A percentile compares a stretch with the other conserved stretches of the same genome.
Evolutionary conservation across 2,113 vertebrate species (phyloP).

Genomic region (Phycodurus eques): DNA sequence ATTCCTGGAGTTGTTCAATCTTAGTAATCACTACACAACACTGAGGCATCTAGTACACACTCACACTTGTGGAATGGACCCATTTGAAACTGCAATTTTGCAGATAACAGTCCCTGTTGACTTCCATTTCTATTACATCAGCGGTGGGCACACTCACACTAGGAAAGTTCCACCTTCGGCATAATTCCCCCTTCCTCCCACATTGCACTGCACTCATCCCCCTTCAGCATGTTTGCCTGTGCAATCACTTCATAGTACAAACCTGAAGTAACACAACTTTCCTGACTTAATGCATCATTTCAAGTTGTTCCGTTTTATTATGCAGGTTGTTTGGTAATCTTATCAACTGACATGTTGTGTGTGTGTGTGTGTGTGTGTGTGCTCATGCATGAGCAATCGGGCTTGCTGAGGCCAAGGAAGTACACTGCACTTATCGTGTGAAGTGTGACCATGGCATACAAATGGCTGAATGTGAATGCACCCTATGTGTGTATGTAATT

Average conservation of each 20-base stretch:
- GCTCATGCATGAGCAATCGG: background rate
- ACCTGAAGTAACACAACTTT: background rate
- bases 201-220: background rate
- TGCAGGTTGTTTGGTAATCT: background rate
- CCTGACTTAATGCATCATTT: background rate
- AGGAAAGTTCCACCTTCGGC: background rate
- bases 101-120: conserved; percentile 18
- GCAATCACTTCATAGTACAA: background rate
- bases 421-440: too few species aligned
- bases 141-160: conserved; percentile 1
- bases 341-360: background rate
- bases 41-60: background rate
- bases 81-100: conserved; percentile 4
- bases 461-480: too few species aligned
- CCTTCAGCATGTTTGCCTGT: conserved; percentile 16
- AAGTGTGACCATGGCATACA: too few species aligned
- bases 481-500: too few species aligned
- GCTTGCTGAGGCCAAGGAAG: too few species aligned
- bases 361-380: background rate
- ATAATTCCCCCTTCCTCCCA: background rate
- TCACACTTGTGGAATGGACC: background rate
- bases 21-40: background rate
- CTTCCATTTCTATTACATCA: conserved; percentile 13
- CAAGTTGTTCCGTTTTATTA: background rate
- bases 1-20: background rate